phyloP scores from a whole-genome alignment of 2,113 vertebrate species.

The Mirza zaza region DNA sequence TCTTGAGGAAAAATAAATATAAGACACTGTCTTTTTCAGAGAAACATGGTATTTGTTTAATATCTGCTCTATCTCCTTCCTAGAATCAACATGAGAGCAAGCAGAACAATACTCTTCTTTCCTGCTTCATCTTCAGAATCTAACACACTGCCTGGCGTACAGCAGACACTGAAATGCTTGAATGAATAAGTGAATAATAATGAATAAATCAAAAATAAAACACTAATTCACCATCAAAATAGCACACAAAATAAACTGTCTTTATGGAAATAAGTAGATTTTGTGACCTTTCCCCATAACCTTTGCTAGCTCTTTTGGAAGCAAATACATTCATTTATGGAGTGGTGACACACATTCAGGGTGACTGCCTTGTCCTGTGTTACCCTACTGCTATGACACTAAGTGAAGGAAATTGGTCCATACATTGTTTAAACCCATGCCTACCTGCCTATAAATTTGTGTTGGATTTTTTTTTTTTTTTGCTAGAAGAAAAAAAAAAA shows the following conservation, averaged over 20 bases:
- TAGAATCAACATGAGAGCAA: not conserved
- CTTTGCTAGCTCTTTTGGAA: not conserved
- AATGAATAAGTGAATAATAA: slow-evolving; percentile 44
- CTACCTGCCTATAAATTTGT: not conserved
- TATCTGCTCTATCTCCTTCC: not conserved
- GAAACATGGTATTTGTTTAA: not conserved
- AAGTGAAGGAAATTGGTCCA: not conserved
- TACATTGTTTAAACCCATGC: not conserved
- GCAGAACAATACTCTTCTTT: not conserved
- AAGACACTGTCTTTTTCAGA: no score
- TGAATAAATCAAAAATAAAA: slow-evolving; percentile 39
- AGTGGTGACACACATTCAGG: not conserved
- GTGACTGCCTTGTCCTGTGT: not conserved
- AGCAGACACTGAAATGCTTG: not conserved
- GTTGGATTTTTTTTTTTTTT: not conserved
- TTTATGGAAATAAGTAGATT: not conserved
- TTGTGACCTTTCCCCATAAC: not conserved
- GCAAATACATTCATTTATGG: not conserved
- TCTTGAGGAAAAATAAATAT: no score
- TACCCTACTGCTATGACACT: not conserved
- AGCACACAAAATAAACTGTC: not conserved
- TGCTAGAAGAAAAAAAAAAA: not conserved
- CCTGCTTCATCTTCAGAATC: not conserved
- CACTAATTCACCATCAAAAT: not conserved
- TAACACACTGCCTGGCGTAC: not conserved